Percentiles rank a stretch among this genome's conserved stretches.
phyloP scores from a whole-genome alignment of 2,888 invertebrate genomes.

The Hyppa rectilinea region DNA sequence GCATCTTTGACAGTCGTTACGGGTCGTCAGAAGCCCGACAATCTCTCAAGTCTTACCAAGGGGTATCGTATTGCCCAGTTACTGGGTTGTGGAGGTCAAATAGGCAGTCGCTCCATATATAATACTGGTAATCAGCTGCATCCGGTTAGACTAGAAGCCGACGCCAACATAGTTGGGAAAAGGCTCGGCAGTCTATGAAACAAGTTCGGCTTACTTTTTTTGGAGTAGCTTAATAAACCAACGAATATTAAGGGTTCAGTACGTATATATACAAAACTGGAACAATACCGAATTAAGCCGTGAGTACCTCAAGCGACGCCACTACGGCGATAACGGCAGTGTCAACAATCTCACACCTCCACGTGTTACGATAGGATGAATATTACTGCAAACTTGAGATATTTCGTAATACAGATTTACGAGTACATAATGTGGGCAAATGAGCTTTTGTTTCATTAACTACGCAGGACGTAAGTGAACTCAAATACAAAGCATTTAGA shows the following conservation, averaged over 20 bases:
- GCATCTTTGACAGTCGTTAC: too few species aligned
- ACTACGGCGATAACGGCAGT: conserved; percentile 17
- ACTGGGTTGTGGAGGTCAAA: too few species aligned
- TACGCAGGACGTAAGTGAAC: too few species aligned
- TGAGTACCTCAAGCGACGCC: conserved; percentile 28
- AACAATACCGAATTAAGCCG: conserved; percentile 36
- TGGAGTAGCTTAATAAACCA: not conserved
- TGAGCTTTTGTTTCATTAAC: not conserved
- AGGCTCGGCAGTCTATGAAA: conserved; percentile 10
- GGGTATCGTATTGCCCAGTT: too few species aligned
- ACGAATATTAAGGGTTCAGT: conserved; percentile 20
- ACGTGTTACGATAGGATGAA: not conserved
- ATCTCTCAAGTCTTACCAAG: too few species aligned
- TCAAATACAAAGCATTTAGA: too few species aligned
- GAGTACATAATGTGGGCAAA: not conserved
- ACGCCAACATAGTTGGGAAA: too few species aligned
- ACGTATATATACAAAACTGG: conserved; percentile 21
- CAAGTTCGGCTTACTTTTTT: conserved; percentile 16
- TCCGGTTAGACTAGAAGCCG: too few species aligned
- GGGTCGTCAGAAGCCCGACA: too few species aligned
- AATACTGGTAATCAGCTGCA: too few species aligned
- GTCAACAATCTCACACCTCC: conserved; percentile 31
- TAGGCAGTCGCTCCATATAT: too few species aligned
- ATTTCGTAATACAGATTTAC: conserved; percentile 4
- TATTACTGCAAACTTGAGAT: not conserved